Evolutionary conservation across 2,113 vertebrate genomes (phyloP).

Genomic region (Girardinichthys multiradiatus): DNA sequence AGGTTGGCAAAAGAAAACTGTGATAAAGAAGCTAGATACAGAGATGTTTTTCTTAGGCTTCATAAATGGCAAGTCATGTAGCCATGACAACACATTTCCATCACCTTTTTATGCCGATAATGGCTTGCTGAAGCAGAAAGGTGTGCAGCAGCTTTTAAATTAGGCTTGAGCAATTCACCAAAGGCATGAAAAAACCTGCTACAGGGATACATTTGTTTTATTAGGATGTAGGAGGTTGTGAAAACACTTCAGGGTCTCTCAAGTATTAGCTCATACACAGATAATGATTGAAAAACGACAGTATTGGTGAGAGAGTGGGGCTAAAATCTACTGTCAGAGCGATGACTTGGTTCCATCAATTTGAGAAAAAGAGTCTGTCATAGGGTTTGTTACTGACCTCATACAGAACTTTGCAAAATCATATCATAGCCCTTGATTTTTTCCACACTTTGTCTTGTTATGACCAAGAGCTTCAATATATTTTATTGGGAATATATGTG

Average conservation of each 20-base stretch:
- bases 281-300: constrained; percentile 3
- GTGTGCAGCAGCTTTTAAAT: constrained; percentile 13
- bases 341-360: too few species aligned
- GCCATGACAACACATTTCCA: constrained; percentile 69
- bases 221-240: constrained; percentile 31
- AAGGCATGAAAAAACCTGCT: not conserved
- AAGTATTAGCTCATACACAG: constrained; percentile 21
- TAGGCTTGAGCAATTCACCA: constrained; percentile 5
- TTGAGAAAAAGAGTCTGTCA: too few species aligned
- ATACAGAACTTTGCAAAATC: not conserved
- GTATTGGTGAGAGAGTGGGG: not conserved
- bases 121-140: constrained; percentile 35
- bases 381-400: too few species aligned
- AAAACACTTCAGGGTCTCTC: constrained; percentile 17
- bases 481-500: too few species aligned
- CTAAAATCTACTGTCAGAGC: too few species aligned
- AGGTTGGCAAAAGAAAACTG: not conserved
- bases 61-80: constrained; percentile 43
- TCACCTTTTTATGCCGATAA: constrained; percentile 51
- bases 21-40: constrained; percentile 15
- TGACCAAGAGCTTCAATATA: too few species aligned
- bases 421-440: not conserved
- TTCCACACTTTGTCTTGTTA: not conserved
- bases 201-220: not conserved
- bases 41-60: constrained; percentile 1